Evolutionary conservation across 2,797 vertebrate genomes (phyloP), one percentile per base, ranked within the genome.

Genomic region (Arctocebus calabarensis): DNA sequence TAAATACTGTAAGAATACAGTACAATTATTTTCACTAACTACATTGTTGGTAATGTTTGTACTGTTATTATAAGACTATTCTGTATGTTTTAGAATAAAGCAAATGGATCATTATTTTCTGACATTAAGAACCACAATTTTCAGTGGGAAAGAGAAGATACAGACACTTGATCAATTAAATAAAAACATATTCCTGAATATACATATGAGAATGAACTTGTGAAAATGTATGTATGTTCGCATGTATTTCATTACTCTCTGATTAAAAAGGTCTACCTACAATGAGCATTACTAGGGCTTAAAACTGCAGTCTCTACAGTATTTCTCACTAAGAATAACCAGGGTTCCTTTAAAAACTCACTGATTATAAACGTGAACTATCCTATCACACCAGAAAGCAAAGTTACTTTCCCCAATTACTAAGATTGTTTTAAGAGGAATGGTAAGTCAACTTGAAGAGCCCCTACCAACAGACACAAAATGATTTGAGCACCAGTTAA

Each of bases 281-380:
- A 90, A 70, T 55, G 55, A 91, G 45, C 45, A 70, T 22, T 20
- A 34, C 57, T 52, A 14, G 4, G 71, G 25, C 8, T 66, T 48
- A 45, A 14, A 14, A 81, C 0, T 20, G 10, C 8, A 74, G 19
- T 37, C 29, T 75, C 48, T 27, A 45, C 32, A 61, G 40, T 70
- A 77, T n/a, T 95, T 77, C 45, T n/a, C n/a, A 48, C 57, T n/a
- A 74, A 70, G 16, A 84, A 48, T n/a, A 78, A 90, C 55, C 23
- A 45, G 29, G 48, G 3, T 43, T 64, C n/a, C 57, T 59, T 94
- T 55, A 92, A 90, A 84, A 79, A 86, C 37, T 20, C 29, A 37
- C 61, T 66, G 55, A 66, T 14, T 45, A 34, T 55, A 37, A 90
- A 20, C 52, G 23, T 29, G 17, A 34, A 74, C 40, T 92, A 27